Conservation (phyloP, 2,888 invertebrate genomes). For the Aspidiotus destructor region DNA sequence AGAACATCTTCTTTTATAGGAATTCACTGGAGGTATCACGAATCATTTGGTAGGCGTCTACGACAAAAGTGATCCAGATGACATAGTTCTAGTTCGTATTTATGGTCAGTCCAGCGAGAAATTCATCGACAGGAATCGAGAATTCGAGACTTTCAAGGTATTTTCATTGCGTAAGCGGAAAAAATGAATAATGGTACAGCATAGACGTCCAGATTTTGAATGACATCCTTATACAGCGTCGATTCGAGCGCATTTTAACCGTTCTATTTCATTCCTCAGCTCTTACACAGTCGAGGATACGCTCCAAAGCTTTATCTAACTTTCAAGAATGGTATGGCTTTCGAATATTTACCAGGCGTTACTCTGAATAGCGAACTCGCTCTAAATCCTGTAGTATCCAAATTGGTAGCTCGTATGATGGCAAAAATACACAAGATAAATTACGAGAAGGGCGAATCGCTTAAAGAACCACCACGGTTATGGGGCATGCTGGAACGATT, state of each 20-base stretch:
- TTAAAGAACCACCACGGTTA: conserved; percentile 48
- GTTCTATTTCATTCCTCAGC: neutral
- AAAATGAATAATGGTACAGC: no score
- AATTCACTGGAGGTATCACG: conserved; percentile 75
- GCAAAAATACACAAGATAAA: conserved; percentile 67
- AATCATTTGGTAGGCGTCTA: conserved; percentile 75
- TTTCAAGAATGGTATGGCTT: conserved; percentile 88
- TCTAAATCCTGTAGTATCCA: conserved; percentile 55
- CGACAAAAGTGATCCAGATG: conserved; percentile 44
- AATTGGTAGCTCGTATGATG: conserved; percentile 69
- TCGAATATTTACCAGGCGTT: conserved; percentile 74
- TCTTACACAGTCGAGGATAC: conserved; percentile 55
- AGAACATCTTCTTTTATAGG: no score
- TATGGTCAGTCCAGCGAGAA: conserved; percentile 90
- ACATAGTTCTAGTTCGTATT: conserved; percentile 74
- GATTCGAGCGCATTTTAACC: no score
- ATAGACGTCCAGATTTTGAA: no score
- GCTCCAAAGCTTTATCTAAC: conserved; percentile 81
- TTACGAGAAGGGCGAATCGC: conserved; percentile 39
- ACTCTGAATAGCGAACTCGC: conserved; percentile 61
- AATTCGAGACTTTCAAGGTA: conserved; percentile 38
- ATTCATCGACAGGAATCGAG: conserved; percentile 68
- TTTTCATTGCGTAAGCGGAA: no score
- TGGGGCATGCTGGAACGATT: conserved; percentile 70
- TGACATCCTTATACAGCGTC: no score